phyloP scores from a whole-genome alignment of 2,888 invertebrate genomes.

The Stratiomys singularior region DNA sequence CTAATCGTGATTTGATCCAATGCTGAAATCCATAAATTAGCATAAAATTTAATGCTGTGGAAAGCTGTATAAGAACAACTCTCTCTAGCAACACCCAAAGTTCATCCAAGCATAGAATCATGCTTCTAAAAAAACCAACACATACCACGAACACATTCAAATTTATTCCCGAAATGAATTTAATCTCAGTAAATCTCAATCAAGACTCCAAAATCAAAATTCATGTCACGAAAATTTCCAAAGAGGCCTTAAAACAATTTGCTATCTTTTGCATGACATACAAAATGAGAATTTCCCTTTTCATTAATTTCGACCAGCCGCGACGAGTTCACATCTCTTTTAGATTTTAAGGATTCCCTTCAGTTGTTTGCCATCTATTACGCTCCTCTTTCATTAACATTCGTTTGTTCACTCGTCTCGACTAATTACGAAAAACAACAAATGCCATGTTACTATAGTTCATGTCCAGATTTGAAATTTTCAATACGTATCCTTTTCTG shows the following conservation, averaged over 20 bases:
- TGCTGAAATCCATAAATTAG: too few species aligned
- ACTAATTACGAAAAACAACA: conserved; percentile 31
- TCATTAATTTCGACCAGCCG: background rate
- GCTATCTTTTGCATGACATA: background rate
- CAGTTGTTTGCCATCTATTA: too few species aligned
- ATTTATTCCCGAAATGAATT: background rate
- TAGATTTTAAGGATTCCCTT: background rate
- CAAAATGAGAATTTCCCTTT: conserved; percentile 28
- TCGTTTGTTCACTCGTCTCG: background rate
- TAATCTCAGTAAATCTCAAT: conserved; percentile 40
- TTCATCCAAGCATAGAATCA: too few species aligned
- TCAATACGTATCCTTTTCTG: conserved; percentile 36
- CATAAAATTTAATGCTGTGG: too few species aligned
- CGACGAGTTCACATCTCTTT: background rate
- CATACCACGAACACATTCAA: too few species aligned
- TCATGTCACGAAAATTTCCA: conserved; percentile 35
- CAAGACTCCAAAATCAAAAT: conserved; percentile 34
- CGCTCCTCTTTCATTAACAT: too few species aligned
- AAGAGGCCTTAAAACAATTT: conserved; percentile 21
- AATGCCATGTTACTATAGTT: background rate
- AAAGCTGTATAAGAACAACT: background rate
- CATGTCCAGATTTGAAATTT: conserved; percentile 18
- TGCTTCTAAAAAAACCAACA: too few species aligned
- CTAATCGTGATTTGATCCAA: too few species aligned
- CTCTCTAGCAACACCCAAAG: too few species aligned